phyloP scores from a whole-genome alignment of 1,140 invertebrate genomes.

The Nasonia longicornis region DNA sequence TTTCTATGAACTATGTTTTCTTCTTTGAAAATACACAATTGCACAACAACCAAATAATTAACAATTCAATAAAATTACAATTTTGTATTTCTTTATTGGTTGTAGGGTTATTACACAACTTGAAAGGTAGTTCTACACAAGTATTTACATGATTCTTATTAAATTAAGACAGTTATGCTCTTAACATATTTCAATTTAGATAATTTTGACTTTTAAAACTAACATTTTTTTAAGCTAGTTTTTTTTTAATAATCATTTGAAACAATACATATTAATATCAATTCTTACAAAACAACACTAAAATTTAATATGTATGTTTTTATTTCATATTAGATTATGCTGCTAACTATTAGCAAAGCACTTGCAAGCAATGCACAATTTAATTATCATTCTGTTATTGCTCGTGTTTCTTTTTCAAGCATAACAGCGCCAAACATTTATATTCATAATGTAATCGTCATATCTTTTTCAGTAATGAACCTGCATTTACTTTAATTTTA shows the following conservation, averaged over 20 bases:
- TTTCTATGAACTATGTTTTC: constrained; percentile 19
- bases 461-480: constrained; percentile 8
- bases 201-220: constrained; percentile 35
- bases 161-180: constrained; percentile 39
- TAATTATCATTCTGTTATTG: constrained; percentile 48
- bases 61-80: constrained; percentile 46
- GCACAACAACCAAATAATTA: constrained; percentile 41
- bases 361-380: constrained; percentile 65
- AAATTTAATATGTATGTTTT: constrained; percentile 34
- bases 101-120: constrained; percentile 60
- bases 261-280: constrained; percentile 34
- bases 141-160: constrained; percentile 45
- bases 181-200: constrained; percentile 34
- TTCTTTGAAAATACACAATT: constrained; percentile 37
- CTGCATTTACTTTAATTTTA: background rate
- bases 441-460: constrained; percentile 30
- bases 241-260: constrained; percentile 21
- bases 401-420: constrained; percentile 39
- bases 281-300: constrained; percentile 33
- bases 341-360: constrained; percentile 60
- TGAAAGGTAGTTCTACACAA: constrained; percentile 57
- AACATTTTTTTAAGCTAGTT: constrained; percentile 38
- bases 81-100: constrained; percentile 57
- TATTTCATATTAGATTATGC: constrained; percentile 49
- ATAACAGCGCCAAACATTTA: constrained; percentile 30